A percentile compares a stretch with the other conserved stretches of the same genome.
These are phyloP conservation scores for Phyllopteryx taeniolatus DNA, from an alignment of 2,113 vertebrate species.

Conservation along the genomic window DNA sequence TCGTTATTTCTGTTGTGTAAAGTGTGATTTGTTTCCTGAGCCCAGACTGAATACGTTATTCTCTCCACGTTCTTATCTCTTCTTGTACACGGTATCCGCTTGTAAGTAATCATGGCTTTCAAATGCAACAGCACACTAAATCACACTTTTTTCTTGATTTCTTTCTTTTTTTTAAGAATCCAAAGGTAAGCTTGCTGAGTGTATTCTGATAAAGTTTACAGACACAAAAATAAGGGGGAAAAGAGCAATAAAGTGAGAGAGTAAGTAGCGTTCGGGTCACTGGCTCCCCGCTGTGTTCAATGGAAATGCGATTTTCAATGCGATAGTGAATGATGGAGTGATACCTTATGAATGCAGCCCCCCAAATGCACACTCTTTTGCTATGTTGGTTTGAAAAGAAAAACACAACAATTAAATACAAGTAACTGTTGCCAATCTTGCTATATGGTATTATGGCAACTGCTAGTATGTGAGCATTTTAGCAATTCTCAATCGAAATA, in stretches of 20 bases:
- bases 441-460: background rate
- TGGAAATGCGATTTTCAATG: background rate
- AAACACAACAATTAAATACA: too few relatives aligned
- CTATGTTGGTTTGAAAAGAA: background rate
- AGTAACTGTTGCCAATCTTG: too few relatives aligned
- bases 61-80: background rate
- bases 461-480: too few relatives aligned
- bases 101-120: slow-evolving; percentile 2
- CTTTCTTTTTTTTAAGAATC: background rate
- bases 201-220: slow-evolving; percentile 2
- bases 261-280: background rate
- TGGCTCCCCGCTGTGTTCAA: background rate
- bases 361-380: background rate
- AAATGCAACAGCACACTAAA: slow-evolving; percentile 1
- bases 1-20: background rate
- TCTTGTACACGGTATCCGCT: background rate
- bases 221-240: background rate
- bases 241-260: slow-evolving; percentile 2
- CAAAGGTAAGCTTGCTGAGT: background rate
- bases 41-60: background rate
- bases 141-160: background rate
- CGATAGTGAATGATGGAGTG: background rate
- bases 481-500: too few relatives aligned
- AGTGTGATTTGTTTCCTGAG: background rate
- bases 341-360: background rate